These are phyloP conservation scores for Drosophila melanosoma DNA, from an alignment of 2,888 invertebrate species.

Conservation along the genomic window DNA sequence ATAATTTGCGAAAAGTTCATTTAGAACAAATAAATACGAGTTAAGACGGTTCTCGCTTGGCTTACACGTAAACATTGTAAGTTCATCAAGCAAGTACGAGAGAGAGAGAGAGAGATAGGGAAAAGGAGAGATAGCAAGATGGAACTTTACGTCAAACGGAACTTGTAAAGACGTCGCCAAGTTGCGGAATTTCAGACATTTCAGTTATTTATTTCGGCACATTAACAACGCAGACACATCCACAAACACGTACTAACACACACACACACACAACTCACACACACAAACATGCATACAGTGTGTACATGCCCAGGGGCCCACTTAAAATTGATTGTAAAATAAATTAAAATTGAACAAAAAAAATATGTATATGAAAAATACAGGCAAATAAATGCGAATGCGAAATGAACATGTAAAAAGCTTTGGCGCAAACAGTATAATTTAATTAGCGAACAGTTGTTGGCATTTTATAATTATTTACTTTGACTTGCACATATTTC, in stretches of 20 bases:
- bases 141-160: constrained; percentile 64
- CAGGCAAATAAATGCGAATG: constrained; percentile 45
- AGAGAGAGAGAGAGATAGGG: constrained; percentile 3
- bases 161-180: constrained; percentile 65
- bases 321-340: constrained; percentile 77
- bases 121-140: constrained; percentile 8
- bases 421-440: constrained; percentile 70
- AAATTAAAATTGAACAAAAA: constrained; percentile 63
- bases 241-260: constrained; percentile 13
- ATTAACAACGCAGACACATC: constrained; percentile 65
- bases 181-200: constrained; percentile 68
- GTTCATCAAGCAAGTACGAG: neutral
- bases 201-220: constrained; percentile 78
- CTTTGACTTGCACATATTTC: constrained; percentile 37
- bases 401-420: constrained; percentile 56
- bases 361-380: neutral
- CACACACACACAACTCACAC: constrained; percentile 13
- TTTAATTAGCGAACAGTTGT: constrained; percentile 78
- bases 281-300: constrained; percentile 13
- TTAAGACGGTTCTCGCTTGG: constrained; percentile 35
- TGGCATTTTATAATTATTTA: constrained; percentile 68
- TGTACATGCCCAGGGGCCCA: constrained; percentile 47
- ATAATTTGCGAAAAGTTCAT: constrained; percentile 56
- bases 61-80: constrained; percentile 38
- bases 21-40: constrained; percentile 71